Base-by-base conservation (phyloP, 2,113 vertebrate genomes). In the Alligator sinensis region DNA sequence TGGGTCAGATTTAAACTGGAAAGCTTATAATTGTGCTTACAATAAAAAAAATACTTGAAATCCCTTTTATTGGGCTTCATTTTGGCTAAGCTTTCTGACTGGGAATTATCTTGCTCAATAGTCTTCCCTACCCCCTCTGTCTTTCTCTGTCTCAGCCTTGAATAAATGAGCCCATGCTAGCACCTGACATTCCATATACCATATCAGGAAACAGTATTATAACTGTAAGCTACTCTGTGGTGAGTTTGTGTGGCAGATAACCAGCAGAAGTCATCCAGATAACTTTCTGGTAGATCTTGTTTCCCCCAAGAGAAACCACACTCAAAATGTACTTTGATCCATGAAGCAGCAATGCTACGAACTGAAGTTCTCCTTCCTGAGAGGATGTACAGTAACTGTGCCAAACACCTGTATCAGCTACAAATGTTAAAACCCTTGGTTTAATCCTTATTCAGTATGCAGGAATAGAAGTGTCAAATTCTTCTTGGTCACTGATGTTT, bases 1-100 rank as follows among this genome's bases (percentile, higher is more conserved):
- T 68, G 93, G 97, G 95, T 97, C 97, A 98, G 85, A 87, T 92
- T 89, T 92, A 80, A 94, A 83, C 86, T 86, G 84, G 77, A 91
- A 96, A 96, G 88, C 86, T 97, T 95, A 34, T 78, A 95, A 96
- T 58, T 86, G 92, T 93, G 93, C 82, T 95, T 89, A 74, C 5
- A 55, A 68, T 77, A 80, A 70, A 70, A 94, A 96, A 91, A 96
- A 89, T 85, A 95, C 61, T 74, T 57, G 18, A 89, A 93, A 93
- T 80, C 54, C 34, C 59, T 94, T 93, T 92, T 81, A 94, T 82
- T 86, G 55, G 72, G 1, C 68, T 97, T 96, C 90, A 84, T 64
- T 89, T 91, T 77, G 74, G 80, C 72, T 88, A 80, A 91, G 80
- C 57, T 76, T 96, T 74, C 55, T 9, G 25, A 21, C 0, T 34